Evolutionary conservation across 2,113 vertebrate species (phyloP), one percentile per base, ranked within the genome.

Genomic region (Ophiodon elongatus): DNA sequence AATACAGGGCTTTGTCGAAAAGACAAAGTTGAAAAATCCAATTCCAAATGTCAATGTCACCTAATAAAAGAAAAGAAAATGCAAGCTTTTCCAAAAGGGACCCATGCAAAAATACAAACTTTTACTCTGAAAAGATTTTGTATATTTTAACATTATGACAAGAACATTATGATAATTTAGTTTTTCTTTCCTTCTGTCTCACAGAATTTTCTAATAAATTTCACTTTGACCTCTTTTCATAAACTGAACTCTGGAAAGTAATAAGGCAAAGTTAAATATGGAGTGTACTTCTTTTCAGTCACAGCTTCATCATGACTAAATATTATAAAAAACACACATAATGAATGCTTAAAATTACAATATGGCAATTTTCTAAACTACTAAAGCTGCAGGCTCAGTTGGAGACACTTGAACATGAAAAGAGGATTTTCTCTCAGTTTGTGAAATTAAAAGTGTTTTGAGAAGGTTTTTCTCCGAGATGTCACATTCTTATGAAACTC

Each of bases 1-100:
- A 73, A 71, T 56, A 60, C 1, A 63, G 4, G 21, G 35, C n/a
- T 68, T 69, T 33, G 23, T 79, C 57, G 13, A 19, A 52, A 75
- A 41, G 25, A 63, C 54, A 62, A 79, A n/a, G 43, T 33, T n/a
- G 2, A 6, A 8, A 63, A 83, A 35, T 37, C 29, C 0, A 31
- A 15, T 66, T 62, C 1, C 8, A 33, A 19, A 69, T 65, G 50
- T 65, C 6, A n/a, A 68, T 65, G 4, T 21, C 19, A 39, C 21
- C 13, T 52, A 65, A 35, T 71, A 54, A 75, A 23, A 35, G 31
- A 17, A 78, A 89, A 65, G 60, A 41, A 73, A 69, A 56, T n/a
- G 1, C 1, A 41, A 41, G 45, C 33, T 45, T 62, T 37, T 50
- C 6, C 1, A 29, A 54, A 10, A 66, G 73, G 6, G 21, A 19